A percentile compares a stretch with the other conserved stretches of the same genome.
phyloP scores from a whole-genome alignment of 2,113 vertebrate species.

The Hyaena hyaena region DNA sequence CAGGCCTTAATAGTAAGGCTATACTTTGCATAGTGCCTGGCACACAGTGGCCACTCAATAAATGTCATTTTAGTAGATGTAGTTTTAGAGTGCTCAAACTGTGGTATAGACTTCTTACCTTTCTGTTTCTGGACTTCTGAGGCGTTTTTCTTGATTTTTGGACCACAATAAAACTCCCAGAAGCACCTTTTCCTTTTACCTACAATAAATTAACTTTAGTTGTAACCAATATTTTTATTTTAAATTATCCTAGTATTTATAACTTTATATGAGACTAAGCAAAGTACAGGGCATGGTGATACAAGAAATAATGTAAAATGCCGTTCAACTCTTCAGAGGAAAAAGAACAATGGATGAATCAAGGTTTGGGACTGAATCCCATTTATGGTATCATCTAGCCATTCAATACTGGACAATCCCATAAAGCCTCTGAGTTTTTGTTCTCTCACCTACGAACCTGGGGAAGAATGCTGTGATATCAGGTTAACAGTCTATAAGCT shows the following conservation, averaged over 20 bases:
- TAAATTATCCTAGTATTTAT: constrained; percentile 2
- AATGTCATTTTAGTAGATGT: neutral
- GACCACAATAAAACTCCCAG: constrained; percentile 95
- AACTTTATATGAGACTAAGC: neutral
- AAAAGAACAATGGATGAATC: constrained; percentile 32
- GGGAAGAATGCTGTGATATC: neutral
- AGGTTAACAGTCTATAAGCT: neutral
- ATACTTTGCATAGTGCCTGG: neutral
- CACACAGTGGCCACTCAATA: neutral
- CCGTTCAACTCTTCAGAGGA: constrained; percentile 4
- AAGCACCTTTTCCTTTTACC: constrained; percentile 98
- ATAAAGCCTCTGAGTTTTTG: neutral
- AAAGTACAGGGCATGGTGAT: neutral
- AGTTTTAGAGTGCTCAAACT: neutral
- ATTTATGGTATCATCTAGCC: neutral
- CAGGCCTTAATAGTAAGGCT: neutral
- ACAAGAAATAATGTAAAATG: neutral
- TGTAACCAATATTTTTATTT: constrained; percentile 39
- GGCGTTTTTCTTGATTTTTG: constrained; percentile 90
- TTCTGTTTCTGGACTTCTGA: constrained; percentile 88
- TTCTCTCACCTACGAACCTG: neutral
- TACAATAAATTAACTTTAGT: constrained; percentile 75
- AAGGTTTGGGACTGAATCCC: neutral
- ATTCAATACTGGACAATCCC: neutral
- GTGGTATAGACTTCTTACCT: constrained; percentile 85